phyloP scores from a whole-genome alignment of 2,113 vertebrate species.

The Myotis yumanensis region DNA sequence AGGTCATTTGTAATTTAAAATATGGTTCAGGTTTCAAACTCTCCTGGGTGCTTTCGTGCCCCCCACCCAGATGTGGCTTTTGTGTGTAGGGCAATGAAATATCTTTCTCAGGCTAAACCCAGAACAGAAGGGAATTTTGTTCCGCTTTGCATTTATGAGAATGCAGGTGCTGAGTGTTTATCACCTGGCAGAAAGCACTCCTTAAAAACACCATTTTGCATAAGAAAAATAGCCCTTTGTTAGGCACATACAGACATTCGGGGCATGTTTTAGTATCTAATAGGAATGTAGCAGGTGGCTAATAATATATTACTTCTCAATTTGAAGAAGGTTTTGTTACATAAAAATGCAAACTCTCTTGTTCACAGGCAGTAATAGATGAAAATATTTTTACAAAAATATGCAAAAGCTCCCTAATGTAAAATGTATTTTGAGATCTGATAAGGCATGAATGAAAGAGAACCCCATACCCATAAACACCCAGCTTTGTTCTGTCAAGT shows the following conservation, averaged over 20 bases:
- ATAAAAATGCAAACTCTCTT: constrained; percentile 1
- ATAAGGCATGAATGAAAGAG: background rate
- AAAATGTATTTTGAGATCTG: background rate
- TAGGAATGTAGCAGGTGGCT: background rate
- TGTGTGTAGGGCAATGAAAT: background rate
- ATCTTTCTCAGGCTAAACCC: background rate
- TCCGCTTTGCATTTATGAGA: constrained; percentile 23
- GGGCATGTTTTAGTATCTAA: background rate
- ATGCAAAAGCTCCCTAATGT: background rate
- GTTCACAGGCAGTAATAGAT: background rate
- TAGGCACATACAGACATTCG: background rate
- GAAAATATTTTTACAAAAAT: background rate
- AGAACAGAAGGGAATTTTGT: background rate
- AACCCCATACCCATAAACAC: background rate
- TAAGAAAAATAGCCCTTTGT: constrained; percentile 14
- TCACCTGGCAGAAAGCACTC: background rate
- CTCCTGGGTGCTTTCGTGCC: background rate
- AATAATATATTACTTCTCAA: background rate
- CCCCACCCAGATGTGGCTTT: background rate
- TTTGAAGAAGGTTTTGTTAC: background rate
- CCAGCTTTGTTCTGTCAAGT: background rate
- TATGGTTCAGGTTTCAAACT: background rate
- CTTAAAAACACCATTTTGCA: constrained; percentile 24
- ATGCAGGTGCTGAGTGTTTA: background rate
- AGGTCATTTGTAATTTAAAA: constrained; percentile 31